Evolutionary conservation across 2,888 invertebrate genomes (phyloP).

Genomic region (Artemia sinica): DNA sequence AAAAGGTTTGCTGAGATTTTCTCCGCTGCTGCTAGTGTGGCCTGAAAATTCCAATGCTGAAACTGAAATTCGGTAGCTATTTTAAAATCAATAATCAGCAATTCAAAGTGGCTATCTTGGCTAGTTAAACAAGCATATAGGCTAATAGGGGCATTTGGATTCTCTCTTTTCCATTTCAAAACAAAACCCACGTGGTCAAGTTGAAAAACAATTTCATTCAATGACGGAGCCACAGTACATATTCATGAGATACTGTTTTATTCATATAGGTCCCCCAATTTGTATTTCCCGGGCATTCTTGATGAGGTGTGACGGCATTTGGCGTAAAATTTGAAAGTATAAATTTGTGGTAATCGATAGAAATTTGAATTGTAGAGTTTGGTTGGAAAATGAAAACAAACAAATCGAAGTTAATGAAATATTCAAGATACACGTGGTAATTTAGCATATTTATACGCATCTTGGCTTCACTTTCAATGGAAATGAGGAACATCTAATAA

Average conservation of each 20-base stretch:
- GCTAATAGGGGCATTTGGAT: neutral
- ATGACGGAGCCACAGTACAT: too few species aligned
- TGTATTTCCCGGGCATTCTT: conserved; percentile 11
- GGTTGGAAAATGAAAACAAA: conserved; percentile 12
- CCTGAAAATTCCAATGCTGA: too few species aligned
- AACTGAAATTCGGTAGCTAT: too few species aligned
- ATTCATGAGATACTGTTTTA: too few species aligned
- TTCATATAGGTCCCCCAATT: too few species aligned
- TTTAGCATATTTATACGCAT: neutral
- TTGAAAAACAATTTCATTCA: too few species aligned
- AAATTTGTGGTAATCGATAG: conserved; percentile 3
- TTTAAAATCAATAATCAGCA: too few species aligned
- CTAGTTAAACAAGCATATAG: too few species aligned
- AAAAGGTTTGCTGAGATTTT: too few species aligned
- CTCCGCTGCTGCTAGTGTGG: too few species aligned
- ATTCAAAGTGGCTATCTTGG: too few species aligned
- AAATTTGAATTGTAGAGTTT: conserved; percentile 11
- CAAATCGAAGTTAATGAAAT: conserved; percentile 13
- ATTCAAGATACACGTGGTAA: conserved; percentile 11
- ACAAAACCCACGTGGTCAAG: conserved; percentile 11
- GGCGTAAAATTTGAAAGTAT: conserved; percentile 11
- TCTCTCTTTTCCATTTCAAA: conserved; percentile 9
- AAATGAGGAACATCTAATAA: too few species aligned
- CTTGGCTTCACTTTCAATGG: neutral
- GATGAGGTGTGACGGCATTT: conserved; percentile 5